Percentiles rank a stretch among this genome's conserved stretches.
Evolutionary conservation across 2,113 vertebrate species (phyloP).

Genomic region (Alexandromys fortis): DNA sequence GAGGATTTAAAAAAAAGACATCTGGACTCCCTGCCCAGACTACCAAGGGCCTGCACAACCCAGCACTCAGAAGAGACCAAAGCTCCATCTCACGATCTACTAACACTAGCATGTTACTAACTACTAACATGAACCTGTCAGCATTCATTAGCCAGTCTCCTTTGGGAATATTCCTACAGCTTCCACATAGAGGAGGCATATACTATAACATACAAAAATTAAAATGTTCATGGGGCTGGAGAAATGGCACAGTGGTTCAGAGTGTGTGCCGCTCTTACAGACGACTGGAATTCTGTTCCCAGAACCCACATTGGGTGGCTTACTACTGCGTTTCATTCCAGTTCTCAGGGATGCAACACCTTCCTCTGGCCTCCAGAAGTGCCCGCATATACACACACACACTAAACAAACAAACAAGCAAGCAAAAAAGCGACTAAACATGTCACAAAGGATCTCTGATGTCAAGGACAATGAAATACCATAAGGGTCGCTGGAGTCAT

Average conservation of each 20-base stretch:
- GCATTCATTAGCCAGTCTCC: background rate
- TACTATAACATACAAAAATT: background rate
- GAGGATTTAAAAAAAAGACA: background rate
- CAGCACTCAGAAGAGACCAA: background rate
- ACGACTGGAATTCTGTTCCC: background rate
- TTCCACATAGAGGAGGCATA: background rate
- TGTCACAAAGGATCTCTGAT: background rate
- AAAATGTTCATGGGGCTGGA: background rate
- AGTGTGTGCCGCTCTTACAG: background rate
- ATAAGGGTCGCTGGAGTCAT: background rate
- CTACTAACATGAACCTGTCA: background rate
- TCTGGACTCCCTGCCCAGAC: background rate
- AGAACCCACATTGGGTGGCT: background rate
- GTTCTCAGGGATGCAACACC: background rate
- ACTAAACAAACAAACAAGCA: no score
- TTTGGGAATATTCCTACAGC: background rate
- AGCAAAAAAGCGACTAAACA: background rate
- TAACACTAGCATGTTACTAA: background rate
- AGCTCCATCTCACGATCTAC: background rate
- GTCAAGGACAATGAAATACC: background rate
- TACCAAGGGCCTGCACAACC: background rate
- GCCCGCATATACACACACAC: no score
- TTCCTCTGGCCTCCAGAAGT: background rate
- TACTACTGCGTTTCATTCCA: background rate
- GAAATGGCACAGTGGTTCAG: background rate